phyloP scores from a whole-genome alignment of 2,113 vertebrate species.

The Zapornia atra region DNA sequence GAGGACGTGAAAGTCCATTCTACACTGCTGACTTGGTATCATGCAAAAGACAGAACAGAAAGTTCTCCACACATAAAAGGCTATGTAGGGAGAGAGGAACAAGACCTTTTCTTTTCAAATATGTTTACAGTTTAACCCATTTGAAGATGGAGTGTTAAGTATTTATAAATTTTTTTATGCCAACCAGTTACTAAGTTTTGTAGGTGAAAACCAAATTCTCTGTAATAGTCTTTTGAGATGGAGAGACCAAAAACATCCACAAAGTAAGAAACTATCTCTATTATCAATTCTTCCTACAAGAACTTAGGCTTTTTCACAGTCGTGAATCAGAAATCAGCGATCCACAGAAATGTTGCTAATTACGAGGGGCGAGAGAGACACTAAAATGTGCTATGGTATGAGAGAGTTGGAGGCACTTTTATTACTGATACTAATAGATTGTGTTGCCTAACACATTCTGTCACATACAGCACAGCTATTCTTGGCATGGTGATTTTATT shows the following conservation, averaged over 20 bases:
- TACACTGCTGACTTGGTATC: not conserved
- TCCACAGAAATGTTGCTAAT: not conserved
- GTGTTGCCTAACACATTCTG: not conserved
- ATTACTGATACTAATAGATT: not conserved
- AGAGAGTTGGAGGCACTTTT: not conserved
- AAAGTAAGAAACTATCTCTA: not conserved
- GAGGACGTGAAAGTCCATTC: not conserved
- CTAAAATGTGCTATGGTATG: not conserved
- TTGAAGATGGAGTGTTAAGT: not conserved
- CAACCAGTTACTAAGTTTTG: not conserved
- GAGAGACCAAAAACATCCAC: not conserved
- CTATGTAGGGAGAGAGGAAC: not conserved
- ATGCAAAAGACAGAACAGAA: not conserved
- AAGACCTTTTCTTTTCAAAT: not conserved
- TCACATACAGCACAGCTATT: not conserved
- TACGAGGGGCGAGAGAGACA: not conserved
- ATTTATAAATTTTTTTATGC: not conserved
- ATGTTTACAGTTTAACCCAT: not conserved
- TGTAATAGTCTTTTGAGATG: not conserved
- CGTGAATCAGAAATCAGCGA: not conserved
- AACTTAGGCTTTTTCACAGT: not conserved
- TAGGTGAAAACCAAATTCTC: not conserved
- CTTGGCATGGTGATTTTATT: not conserved
- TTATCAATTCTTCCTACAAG: not conserved
- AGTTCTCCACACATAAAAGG: not conserved